Conservation (phyloP, 1,140 invertebrate species). For the Berghia stephanieae region DNA sequence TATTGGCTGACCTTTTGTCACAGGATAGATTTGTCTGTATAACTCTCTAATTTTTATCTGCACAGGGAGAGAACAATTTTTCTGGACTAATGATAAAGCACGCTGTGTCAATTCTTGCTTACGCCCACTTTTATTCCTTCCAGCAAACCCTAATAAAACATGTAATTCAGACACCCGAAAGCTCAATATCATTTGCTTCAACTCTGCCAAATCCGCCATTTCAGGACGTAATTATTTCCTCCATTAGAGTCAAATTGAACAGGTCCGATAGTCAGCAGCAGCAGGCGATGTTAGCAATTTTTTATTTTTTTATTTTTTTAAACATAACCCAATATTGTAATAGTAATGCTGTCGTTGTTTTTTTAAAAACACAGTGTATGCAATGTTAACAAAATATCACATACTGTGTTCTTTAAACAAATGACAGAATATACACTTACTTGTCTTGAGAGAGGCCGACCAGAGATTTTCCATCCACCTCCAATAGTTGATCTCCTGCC, state of each 20-base stretch:
- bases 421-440: conserved; percentile 42
- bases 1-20: conserved; percentile 17
- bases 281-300: too few relatives aligned
- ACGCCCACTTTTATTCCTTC: conserved; percentile 84
- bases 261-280: too few relatives aligned
- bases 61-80: conserved; percentile 76
- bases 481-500: conserved; percentile 95
- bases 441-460: conserved; percentile 95
- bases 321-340: too few relatives aligned
- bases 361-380: neutral
- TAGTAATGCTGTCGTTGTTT: too few relatives aligned
- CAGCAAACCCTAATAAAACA: conserved; percentile 83
- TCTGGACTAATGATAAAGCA: conserved; percentile 78
- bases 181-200: conserved; percentile 80
- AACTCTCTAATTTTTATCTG: conserved; percentile 84
- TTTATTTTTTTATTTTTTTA: too few relatives aligned
- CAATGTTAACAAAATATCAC: too few relatives aligned
- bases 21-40: conserved; percentile 66
- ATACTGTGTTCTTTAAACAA: too few relatives aligned
- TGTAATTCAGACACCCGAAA: conserved; percentile 87
- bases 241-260: too few relatives aligned
- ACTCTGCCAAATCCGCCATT: too few relatives aligned
- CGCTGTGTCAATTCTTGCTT: conserved; percentile 86
- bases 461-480: conserved; percentile 96
- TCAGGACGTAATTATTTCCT: too few relatives aligned